Conservation (phyloP, 2,113 vertebrate species). For the Propithecus coquereli region DNA sequence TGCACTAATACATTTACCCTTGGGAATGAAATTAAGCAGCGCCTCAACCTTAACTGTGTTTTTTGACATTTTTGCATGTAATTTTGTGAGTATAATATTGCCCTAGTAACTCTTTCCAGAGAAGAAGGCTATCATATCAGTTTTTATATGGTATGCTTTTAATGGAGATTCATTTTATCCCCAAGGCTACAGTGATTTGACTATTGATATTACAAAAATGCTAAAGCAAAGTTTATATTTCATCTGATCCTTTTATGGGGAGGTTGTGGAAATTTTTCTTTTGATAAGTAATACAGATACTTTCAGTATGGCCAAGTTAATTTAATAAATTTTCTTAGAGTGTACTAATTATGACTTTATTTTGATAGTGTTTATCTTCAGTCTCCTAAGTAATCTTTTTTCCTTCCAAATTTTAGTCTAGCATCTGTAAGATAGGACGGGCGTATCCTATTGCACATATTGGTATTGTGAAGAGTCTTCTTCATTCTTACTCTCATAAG, state of each 20-base stretch:
- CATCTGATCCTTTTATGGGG: background rate
- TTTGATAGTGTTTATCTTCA: background rate
- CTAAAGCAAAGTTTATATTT: conserved; percentile 62
- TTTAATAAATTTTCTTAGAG: background rate
- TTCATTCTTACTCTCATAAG: conserved; percentile 11
- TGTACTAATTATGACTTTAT: background rate
- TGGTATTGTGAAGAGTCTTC: background rate
- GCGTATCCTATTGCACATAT: background rate
- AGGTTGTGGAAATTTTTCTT: background rate
- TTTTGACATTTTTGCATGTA: conserved; percentile 67
- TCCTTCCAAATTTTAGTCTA: background rate
- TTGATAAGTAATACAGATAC: background rate
- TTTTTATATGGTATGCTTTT: conserved; percentile 59
- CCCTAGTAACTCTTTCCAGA: conserved; percentile 41
- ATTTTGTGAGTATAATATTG: conserved; percentile 64
- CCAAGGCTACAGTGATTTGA: conserved; percentile 52
- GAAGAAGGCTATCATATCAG: conserved; percentile 38
- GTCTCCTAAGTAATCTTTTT: background rate
- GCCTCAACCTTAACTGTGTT: conserved; percentile 65
- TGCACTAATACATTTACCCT: conserved; percentile 68
- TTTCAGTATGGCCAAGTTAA: background rate
- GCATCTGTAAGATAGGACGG: background rate
- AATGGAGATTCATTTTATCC: conserved; percentile 62
- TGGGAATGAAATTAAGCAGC: conserved; percentile 69
- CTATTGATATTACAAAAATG: conserved; percentile 56